Percentiles rank a stretch among this genome's conserved stretches.
Evolutionary conservation across 1,140 invertebrate species (phyloP).

Genomic region (Ericerus pela): DNA sequence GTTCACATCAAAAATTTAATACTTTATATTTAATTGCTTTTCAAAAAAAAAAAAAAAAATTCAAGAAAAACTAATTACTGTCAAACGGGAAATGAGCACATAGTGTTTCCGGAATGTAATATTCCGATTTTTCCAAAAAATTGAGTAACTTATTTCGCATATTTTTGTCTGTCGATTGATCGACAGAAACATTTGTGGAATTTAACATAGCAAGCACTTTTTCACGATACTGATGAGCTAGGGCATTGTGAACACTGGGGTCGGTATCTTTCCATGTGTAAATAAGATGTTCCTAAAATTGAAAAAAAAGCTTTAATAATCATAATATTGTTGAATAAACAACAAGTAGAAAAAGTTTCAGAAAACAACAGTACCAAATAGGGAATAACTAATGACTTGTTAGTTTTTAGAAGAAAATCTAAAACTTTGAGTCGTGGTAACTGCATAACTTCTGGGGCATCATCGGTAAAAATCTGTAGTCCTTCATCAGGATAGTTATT

Average conservation of each 20-base stretch:
- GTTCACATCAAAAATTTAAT: slow-evolving; percentile 11
- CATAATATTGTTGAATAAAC: background rate
- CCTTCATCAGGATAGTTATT: slow-evolving; percentile 75
- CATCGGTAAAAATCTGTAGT: slow-evolving; percentile 86
- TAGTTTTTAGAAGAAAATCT: slow-evolving; percentile 69
- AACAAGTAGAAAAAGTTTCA: slow-evolving; percentile 6
- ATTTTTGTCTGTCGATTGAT: slow-evolving; percentile 43
- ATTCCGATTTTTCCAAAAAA: slow-evolving; percentile 67
- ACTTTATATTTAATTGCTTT: background rate
- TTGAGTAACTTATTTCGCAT: slow-evolving; percentile 59
- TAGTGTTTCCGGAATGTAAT: slow-evolving; percentile 77
- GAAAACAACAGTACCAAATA: slow-evolving; percentile 49
- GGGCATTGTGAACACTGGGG: slow-evolving; percentile 73
- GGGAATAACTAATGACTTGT: slow-evolving; percentile 66
- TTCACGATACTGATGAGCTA: slow-evolving; percentile 72
- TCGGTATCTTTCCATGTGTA: slow-evolving; percentile 75
- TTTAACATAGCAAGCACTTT: slow-evolving; percentile 40
- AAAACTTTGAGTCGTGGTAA: slow-evolving; percentile 75
- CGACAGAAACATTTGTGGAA: slow-evolving; percentile 40
- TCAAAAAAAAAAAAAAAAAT: background rate
- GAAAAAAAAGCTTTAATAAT: slow-evolving; percentile 10
- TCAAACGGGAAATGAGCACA: slow-evolving; percentile 75
- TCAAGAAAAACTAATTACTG: slow-evolving; percentile 30
- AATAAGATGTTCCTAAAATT: slow-evolving; percentile 74
- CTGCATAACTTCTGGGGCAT: slow-evolving; percentile 71